Base-by-base conservation (phyloP, 1,140 invertebrate species). In the Cherax destructor region DNA sequence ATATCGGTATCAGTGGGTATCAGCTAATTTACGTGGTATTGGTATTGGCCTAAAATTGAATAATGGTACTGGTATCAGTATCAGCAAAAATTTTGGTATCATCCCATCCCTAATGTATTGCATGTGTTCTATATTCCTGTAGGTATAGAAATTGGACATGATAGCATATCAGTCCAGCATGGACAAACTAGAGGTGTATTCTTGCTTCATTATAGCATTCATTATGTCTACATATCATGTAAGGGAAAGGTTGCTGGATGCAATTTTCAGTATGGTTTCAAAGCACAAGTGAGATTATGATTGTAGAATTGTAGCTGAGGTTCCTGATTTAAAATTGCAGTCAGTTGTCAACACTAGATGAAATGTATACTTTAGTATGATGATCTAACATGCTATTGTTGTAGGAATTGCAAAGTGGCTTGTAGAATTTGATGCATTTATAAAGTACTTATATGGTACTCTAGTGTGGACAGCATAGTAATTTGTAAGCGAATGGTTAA, bases 191-290 rank as follows among this genome's bases (percentile, higher is more conserved):
- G 69, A 9, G 24, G 4, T 74, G 69, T n/a, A 74, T 74, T 74
- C 24, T 74, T 74, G 69, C 69, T 74, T 21, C n/a, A 74, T 6
- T 74, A 30, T 74, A 21, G 24, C 69, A 30, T 74, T 9, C 69
- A 30, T 30, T 74, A 30, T 74, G 69, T 74, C 69, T 10, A 74
- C 69, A 74, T 74, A 74, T 74, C 69, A 74, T 74, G 6, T 74
- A 30, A 21, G n/a, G 24, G 24, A 30, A 74, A 74, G 24, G 11
- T 30, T 30, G n/a, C 69, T 74, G n/a, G n/a, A 9, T 30, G n/a
- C 30, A 74, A 74, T 30, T 21, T 74, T 74, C 16, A 74, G 9
- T 24, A 74, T 74, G 11, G 69, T 74, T 74, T 74, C 9, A 30
- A 21, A 74, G 21, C 11, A 11, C 69, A 74, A 21, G 24, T 30